Evolutionary conservation across 92 coral and sea anemone species (phyloP).

Genomic region (Palythoa caribaeorum): DNA sequence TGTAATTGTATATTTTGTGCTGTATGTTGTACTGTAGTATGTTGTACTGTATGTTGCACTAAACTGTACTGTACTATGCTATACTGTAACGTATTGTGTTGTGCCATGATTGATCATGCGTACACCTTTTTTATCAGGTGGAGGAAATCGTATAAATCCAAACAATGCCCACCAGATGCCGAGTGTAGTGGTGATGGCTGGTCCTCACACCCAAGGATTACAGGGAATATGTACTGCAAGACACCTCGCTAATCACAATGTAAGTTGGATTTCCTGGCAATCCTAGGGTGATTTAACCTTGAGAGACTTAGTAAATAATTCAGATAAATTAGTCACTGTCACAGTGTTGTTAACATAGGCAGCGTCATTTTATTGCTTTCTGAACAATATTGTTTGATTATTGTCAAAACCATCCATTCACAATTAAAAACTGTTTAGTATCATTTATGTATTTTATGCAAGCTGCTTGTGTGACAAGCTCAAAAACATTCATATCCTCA

Average conservation of each 20-base stretch:
- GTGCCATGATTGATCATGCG: too few relatives aligned
- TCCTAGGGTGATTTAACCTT: neutral
- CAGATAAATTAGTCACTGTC: too few relatives aligned
- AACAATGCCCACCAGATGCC: constrained; percentile 76
- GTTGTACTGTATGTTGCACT: neutral
- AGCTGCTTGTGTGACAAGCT: too few relatives aligned
- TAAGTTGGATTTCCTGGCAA: constrained; percentile 1
- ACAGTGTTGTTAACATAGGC: too few relatives aligned
- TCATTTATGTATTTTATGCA: too few relatives aligned
- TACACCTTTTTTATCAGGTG: constrained; percentile 58
- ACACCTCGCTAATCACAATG: constrained; percentile 89
- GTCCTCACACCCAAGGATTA: constrained; percentile 79
- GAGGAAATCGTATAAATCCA: constrained; percentile 72
- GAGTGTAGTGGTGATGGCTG: constrained; percentile 86
- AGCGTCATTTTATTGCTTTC: too few relatives aligned
- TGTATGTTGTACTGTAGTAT: neutral
- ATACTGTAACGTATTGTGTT: neutral
- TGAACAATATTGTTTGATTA: neutral
- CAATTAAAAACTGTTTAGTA: too few relatives aligned
- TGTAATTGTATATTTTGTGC: neutral
- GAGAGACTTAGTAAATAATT: too few relatives aligned
- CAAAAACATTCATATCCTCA: neutral
- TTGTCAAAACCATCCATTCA: too few relatives aligned
- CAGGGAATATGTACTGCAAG: constrained; percentile 89
- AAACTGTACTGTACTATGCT: neutral